Conservation (phyloP, 2,888 invertebrate genomes). For the Heteropelma amictum region DNA sequence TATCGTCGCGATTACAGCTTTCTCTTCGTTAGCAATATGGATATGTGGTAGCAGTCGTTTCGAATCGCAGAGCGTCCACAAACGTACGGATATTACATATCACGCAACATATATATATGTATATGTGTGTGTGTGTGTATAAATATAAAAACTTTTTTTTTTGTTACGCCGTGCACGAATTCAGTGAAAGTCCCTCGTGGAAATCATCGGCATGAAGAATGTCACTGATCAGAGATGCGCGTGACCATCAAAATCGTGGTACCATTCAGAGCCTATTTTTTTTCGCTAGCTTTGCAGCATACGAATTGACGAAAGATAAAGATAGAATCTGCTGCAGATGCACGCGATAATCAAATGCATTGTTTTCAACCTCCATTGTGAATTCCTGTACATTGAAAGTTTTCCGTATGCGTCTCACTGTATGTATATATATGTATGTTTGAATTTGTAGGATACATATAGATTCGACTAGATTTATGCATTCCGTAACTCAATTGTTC, state of each 20-base stretch:
- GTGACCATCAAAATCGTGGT: background rate
- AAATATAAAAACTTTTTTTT: too few relatives aligned
- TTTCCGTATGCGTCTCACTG: background rate
- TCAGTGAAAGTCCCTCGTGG: background rate
- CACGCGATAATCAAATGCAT: constrained; percentile 36
- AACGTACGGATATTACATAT: too few relatives aligned
- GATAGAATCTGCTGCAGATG: background rate
- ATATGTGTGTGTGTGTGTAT: too few relatives aligned
- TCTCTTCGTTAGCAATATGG: background rate
- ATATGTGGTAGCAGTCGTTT: background rate
- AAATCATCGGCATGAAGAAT: background rate
- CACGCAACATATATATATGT: too few relatives aligned
- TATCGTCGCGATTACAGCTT: background rate
- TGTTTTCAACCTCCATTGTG: background rate
- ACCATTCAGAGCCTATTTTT: background rate
- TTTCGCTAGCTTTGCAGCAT: too few relatives aligned
- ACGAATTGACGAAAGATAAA: too few relatives aligned
- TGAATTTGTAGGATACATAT: too few relatives aligned
- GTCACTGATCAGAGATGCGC: background rate
- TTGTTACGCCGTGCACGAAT: background rate
- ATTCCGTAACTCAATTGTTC: background rate
- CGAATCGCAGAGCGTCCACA: constrained; percentile 16
- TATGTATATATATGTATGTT: background rate
- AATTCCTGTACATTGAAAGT: background rate
- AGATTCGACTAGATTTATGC: constrained; percentile 1